phyloP scores from a whole-genome alignment of 2,888 invertebrate genomes.

The Lapara coniferarum region DNA sequence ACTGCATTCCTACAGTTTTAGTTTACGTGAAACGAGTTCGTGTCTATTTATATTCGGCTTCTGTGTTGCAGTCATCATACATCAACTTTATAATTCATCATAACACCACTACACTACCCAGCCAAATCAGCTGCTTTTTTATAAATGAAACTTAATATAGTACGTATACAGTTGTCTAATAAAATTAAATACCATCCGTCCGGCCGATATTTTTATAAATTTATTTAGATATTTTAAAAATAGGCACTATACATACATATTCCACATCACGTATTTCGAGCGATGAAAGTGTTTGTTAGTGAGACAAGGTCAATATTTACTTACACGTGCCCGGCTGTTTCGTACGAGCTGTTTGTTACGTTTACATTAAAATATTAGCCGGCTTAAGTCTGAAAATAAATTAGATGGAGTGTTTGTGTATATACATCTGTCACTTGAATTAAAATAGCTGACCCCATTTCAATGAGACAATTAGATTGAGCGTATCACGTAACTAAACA shows the following conservation, averaged over 20 bases:
- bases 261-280: slow-evolving; percentile 41
- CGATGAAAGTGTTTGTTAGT: slow-evolving; percentile 47
- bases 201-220: slow-evolving; percentile 17
- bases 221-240: slow-evolving; percentile 31
- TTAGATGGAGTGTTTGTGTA: slow-evolving; percentile 1
- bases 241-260: slow-evolving; percentile 33
- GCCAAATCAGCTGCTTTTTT: not conserved
- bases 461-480: slow-evolving; percentile 3
- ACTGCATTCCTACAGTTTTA: slow-evolving; percentile 23
- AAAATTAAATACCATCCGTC: slow-evolving; percentile 14
- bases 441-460: slow-evolving; percentile 17
- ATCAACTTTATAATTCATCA: not conserved
- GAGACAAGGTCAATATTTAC: slow-evolving; percentile 40
- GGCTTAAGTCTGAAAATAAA: slow-evolving; percentile 17
- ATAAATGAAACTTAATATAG: slow-evolving; percentile 3
- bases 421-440: slow-evolving; percentile 6
- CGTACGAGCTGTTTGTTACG: slow-evolving; percentile 8
- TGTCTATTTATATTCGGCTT: slow-evolving; percentile 11
- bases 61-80: not conserved
- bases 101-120: not conserved
- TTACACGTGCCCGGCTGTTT: slow-evolving; percentile 11
- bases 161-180: slow-evolving; percentile 9
- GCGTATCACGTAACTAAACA: slow-evolving; percentile 14
- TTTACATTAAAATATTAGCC: slow-evolving; percentile 8
- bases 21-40: slow-evolving; percentile 5